phyloP scores from a whole-genome alignment of 1,140 invertebrate genomes.

The Drosophila virilis region DNA sequence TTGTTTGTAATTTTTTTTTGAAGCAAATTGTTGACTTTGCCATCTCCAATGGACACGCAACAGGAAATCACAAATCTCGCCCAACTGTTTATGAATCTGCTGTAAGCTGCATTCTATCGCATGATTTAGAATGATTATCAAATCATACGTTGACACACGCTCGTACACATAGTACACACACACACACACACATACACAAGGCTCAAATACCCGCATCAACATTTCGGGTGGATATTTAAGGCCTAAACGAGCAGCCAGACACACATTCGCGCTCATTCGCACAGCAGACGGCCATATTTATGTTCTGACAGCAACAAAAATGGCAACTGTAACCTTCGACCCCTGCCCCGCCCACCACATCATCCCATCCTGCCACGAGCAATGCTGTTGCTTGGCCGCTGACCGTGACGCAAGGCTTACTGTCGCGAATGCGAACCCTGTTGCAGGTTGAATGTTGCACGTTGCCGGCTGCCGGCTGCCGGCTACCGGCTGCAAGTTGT shows the following conservation, averaged over 20 bases:
- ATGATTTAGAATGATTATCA: slow-evolving; percentile 29
- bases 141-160: slow-evolving; percentile 26
- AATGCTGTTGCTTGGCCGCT: slow-evolving; percentile 52
- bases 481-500: slow-evolving; percentile 30
- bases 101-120: slow-evolving; percentile 10
- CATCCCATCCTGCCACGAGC: slow-evolving; percentile 14
- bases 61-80: neutral
- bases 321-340: slow-evolving; percentile 54
- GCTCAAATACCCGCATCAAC: slow-evolving; percentile 39
- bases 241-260: slow-evolving; percentile 64
- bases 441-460: slow-evolving; percentile 22
- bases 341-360: slow-evolving; percentile 11
- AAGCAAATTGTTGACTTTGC: neutral
- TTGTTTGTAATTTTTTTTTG: too few species aligned
- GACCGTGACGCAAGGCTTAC: slow-evolving; percentile 68
- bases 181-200: neutral
- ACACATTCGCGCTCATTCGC: slow-evolving; percentile 23
- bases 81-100: neutral
- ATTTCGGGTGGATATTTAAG: slow-evolving; percentile 60
- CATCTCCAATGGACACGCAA: neutral
- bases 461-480: slow-evolving; percentile 18
- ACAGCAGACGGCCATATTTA: slow-evolving; percentile 55
- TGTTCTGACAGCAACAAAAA: slow-evolving; percentile 66
- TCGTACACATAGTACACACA: neutral
- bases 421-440: slow-evolving; percentile 64